These are phyloP conservation scores for Galendromus occidentalis DNA, from an alignment of 1,140 invertebrate species.

Conservation along the genomic window DNA sequence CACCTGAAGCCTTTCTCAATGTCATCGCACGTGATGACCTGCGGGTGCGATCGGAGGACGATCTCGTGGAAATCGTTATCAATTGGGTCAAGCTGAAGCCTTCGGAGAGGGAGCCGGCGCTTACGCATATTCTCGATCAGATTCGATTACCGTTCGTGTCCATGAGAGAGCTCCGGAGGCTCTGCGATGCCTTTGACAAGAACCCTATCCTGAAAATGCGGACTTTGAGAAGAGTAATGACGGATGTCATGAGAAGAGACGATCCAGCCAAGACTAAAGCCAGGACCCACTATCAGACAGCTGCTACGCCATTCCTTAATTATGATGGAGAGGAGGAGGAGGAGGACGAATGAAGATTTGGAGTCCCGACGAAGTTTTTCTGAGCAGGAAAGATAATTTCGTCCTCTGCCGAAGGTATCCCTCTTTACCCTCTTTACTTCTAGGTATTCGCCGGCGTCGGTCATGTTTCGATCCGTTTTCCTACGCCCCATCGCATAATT, in stretches of 20 bases:
- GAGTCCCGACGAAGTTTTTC: no score
- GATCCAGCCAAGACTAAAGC: not conserved
- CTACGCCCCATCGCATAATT: no score
- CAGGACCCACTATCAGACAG: not conserved
- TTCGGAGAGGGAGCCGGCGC: not conserved
- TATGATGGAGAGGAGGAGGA: constrained; percentile 5
- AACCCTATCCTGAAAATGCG: constrained; percentile 2
- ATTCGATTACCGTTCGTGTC: constrained; percentile 2
- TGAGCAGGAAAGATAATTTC: no score
- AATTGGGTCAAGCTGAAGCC: constrained; percentile 4
- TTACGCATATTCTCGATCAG: not conserved
- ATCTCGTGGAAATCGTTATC: not conserved
- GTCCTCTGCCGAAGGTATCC: no score
- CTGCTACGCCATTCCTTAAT: not conserved
- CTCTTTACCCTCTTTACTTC: no score
- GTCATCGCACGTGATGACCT: not conserved
- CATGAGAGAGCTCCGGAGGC: not conserved
- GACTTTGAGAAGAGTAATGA: constrained; percentile 1
- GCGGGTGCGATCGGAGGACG: not conserved
- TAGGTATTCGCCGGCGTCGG: no score
- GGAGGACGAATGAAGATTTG: not conserved
- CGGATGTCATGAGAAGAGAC: not conserved
- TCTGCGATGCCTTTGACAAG: not conserved
- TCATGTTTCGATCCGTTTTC: no score
- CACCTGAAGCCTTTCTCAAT: not conserved